These are phyloP conservation scores for Tipula unca DNA, from an alignment of 2,888 invertebrate genomes.

Conservation along the genomic window DNA sequence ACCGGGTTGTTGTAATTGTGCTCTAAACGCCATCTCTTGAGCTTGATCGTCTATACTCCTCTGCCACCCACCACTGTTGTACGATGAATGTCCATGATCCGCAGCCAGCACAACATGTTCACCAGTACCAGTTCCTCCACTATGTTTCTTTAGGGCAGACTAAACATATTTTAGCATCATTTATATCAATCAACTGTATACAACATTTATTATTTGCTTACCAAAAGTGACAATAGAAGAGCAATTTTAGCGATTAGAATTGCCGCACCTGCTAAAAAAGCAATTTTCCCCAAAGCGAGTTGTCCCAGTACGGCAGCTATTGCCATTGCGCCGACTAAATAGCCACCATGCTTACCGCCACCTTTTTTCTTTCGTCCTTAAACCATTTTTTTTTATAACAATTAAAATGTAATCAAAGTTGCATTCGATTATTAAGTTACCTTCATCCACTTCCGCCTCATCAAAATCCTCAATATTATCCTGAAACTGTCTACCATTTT, in stretches of 20 bases:
- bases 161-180: neutral
- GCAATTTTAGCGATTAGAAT: conserved; percentile 58
- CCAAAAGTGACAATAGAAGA: conserved; percentile 50
- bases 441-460: neutral
- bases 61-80: conserved; percentile 39
- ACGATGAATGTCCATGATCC: conserved; percentile 31
- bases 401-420: neutral
- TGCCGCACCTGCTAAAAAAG: conserved; percentile 57
- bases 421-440: neutral
- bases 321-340: conserved; percentile 51
- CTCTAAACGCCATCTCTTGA: conserved; percentile 36
- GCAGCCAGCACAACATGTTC: conserved; percentile 47
- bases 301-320: conserved; percentile 56
- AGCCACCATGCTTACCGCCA: conserved; percentile 33
- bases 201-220: too few species aligned
- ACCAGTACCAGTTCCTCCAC: conserved; percentile 42
- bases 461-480: neutral
- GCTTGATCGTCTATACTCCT: conserved; percentile 34
- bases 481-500: neutral
- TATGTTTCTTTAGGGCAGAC: conserved; percentile 46
- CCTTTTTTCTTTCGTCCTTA: conserved; percentile 38
- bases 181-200: neutral
- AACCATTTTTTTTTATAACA: neutral
- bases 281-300: conserved; percentile 58
- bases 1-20: conserved; percentile 25